These are phyloP conservation scores for Charina bottae DNA, from an alignment of 2,113 vertebrate genomes.

Conservation along the genomic window DNA sequence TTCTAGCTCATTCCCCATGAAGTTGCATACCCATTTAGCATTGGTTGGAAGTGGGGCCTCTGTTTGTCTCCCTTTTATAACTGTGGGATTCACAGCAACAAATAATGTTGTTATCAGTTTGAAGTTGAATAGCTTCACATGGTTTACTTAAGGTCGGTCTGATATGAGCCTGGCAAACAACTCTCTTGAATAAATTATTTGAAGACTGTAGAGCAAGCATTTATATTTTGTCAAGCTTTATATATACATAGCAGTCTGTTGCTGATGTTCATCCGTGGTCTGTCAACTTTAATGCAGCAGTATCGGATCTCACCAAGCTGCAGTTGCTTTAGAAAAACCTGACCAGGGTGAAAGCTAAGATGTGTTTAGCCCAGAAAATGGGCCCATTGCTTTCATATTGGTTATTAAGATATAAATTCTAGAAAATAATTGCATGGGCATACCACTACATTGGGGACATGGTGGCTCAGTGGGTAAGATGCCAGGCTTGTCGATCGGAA, in stretches of 20 bases:
- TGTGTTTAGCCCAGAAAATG: background rate
- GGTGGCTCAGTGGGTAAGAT: too few species aligned
- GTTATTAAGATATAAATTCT: background rate
- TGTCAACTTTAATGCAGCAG: background rate
- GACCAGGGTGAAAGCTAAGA: background rate
- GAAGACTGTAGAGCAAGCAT: background rate
- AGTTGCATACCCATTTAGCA: background rate
- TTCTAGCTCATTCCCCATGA: background rate
- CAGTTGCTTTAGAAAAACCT: background rate
- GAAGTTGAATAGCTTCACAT: background rate
- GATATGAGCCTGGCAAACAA: background rate
- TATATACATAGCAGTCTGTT: background rate
- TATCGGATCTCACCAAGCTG: background rate
- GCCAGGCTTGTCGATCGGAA: too few species aligned
- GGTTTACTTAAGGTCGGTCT: background rate
- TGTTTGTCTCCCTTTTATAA: background rate
- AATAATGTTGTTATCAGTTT: background rate
- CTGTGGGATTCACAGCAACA: background rate
- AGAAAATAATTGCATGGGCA: background rate
- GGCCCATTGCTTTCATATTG: background rate
- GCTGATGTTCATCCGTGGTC: background rate
- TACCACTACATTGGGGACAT: background rate
- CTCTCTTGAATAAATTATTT: slow-evolving; percentile 39
- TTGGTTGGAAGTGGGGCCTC: background rate
- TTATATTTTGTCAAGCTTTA: background rate